Base-by-base conservation (phyloP, 2,888 invertebrate genomes). In the Phlogophora meticulosa region DNA sequence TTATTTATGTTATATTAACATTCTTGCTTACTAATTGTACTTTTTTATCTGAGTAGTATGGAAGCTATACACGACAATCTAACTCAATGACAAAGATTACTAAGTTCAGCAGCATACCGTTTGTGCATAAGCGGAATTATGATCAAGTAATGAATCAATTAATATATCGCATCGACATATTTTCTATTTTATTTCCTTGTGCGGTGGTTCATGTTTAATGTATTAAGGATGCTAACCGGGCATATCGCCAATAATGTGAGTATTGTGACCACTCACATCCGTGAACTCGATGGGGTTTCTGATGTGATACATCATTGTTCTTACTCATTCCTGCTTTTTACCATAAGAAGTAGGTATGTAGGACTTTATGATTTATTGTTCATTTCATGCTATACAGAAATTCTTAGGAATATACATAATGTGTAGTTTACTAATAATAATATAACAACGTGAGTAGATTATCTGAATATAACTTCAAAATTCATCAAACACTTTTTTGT, bases 121-220 rank as follows among this genome's bases (percentile, higher is more conserved):
- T 20, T 45, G 43, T 22, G 42, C 52, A 61, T 52, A 57, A 46
- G 38, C 15, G 40, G 55, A 55, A 60, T 52, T 67, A 67, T 68
- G 55, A 65, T 32, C 69, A 58, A 62, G 62, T 56, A 75, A 52
- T 65, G 38, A 60, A 76, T 71, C 56, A 65, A 75, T 75, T 76
- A 71, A 65, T 75, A 58, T 55, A 49, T 59, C 24, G 36, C 17
- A 68, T 76, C 64, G 67, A 77, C 75, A 74, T 81, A 78, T 80
- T 78, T 78, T 76, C 73, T 71, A 76, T 81, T 78, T 80, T 73
- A 79, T 80, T 81, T 81, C 82, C 82, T 80, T 69, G 75, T 72
- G 55, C 4, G 15, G 17, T 64, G 15, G 17, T 64, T 80, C 72
- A 82, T 82, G 79, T 82, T 65, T 80, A 63, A 82, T 82, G 76